phyloP scores from a whole-genome alignment of 2,113 vertebrate species.

The Corythornis madagascariensis region DNA sequence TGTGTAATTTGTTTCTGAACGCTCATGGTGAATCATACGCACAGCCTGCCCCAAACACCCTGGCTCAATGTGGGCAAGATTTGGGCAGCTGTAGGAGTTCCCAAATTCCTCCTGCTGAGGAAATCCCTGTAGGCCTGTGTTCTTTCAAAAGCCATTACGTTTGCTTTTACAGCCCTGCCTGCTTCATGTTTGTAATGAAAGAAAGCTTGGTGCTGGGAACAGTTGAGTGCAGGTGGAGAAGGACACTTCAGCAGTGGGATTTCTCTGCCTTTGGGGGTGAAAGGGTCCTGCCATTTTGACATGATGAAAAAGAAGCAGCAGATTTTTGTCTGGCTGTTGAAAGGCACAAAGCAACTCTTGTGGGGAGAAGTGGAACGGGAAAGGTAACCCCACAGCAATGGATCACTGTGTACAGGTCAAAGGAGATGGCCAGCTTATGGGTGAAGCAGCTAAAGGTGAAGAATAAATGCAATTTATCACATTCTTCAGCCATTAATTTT shows the following conservation, averaged over 20 bases:
- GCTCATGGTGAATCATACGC: neutral
- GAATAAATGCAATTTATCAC: neutral
- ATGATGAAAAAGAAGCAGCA: neutral
- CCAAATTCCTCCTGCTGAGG: neutral
- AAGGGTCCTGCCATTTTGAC: neutral
- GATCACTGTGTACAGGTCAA: neutral
- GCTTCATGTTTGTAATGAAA: neutral
- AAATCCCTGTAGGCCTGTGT: neutral
- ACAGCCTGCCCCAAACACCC: neutral
- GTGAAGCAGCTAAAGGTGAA: conserved; percentile 3
- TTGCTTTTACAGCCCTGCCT: neutral
- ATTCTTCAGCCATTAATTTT: neutral
- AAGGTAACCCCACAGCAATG: neutral
- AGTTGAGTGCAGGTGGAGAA: neutral
- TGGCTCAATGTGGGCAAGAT: neutral
- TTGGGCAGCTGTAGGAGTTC: neutral
- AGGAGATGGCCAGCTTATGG: neutral
- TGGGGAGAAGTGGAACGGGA: neutral
- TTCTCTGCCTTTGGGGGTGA: neutral
- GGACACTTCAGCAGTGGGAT: neutral
- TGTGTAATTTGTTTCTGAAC: neutral
- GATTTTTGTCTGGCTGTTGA: conserved; percentile 13
- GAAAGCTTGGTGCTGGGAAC: neutral
- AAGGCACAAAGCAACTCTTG: neutral
- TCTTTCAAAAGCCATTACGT: neutral